Conservation (phyloP, 1,140 invertebrate species). For the Lepidurus packardi region DNA sequence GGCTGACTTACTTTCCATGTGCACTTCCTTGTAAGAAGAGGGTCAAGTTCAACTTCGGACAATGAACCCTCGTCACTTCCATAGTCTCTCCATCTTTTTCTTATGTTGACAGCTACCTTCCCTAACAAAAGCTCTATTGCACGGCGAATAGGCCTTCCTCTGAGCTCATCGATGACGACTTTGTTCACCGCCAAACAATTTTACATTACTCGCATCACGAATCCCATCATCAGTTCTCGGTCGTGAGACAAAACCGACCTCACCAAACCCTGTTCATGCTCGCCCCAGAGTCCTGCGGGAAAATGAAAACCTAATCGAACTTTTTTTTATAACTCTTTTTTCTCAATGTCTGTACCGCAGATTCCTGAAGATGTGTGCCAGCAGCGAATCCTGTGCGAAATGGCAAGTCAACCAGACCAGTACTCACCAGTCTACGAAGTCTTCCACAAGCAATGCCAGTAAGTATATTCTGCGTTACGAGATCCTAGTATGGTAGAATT, state of each 20-base stretch:
- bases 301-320: no score
- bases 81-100: background rate
- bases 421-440: conserved; percentile 42
- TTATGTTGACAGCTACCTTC: background rate
- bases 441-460: conserved; percentile 41
- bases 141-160: background rate
- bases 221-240: background rate
- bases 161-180: background rate
- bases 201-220: background rate
- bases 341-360: conserved; percentile 33
- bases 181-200: background rate
- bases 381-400: conserved; percentile 41
- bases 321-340: no score
- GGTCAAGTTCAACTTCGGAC: conserved; percentile 21
- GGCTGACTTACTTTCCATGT: background rate
- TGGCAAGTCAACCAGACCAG: conserved; percentile 40
- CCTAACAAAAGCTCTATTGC: background rate
- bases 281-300: no score
- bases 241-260: no score
- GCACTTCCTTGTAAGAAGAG: conserved; percentile 8
- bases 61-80: conserved; percentile 4
- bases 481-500: background rate
- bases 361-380: conserved; percentile 41
- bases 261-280: no score
- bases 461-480: conserved; percentile 20